These are phyloP conservation scores for Rugalucina vietnamica DNA, from an alignment of 2,888 invertebrate genomes.

Conservation along the genomic window DNA sequence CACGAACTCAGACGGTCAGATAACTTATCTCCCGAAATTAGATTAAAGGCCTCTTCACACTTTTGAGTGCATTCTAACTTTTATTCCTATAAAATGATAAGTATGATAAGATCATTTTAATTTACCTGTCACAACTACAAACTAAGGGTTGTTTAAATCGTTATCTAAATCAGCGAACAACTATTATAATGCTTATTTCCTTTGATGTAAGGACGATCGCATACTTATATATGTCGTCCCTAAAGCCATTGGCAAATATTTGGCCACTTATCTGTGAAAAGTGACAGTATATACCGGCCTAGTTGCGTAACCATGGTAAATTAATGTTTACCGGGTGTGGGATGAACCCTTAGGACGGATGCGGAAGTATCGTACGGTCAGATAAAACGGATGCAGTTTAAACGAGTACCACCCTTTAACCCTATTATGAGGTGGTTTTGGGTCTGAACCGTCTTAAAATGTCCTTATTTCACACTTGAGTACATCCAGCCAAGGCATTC, in stretches of 20 bases:
- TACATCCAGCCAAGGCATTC: no score
- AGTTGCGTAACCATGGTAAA: background rate
- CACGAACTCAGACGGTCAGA: background rate
- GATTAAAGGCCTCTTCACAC: background rate
- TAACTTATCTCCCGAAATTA: background rate
- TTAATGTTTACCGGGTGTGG: background rate
- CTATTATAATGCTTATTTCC: background rate
- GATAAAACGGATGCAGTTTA: no score
- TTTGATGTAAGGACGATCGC: background rate
- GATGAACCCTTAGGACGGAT: background rate
- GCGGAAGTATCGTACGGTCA: no score
- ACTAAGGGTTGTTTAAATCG: background rate
- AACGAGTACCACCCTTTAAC: no score
- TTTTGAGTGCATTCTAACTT: background rate
- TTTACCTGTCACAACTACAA: background rate
- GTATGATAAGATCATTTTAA: background rate
- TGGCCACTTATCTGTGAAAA: conserved; percentile 13
- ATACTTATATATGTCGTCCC: background rate
- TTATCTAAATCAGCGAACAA: background rate
- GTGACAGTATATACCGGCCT: conserved; percentile 2
- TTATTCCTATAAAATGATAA: background rate
- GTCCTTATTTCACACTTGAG: no score
- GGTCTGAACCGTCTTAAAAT: no score
- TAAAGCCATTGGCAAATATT: conserved; percentile 3
- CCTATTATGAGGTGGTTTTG: no score